Percentiles rank a stretch among this genome's conserved stretches.
phyloP scores from a whole-genome alignment of 2,888 invertebrate species.

The Cosmia pyralina region DNA sequence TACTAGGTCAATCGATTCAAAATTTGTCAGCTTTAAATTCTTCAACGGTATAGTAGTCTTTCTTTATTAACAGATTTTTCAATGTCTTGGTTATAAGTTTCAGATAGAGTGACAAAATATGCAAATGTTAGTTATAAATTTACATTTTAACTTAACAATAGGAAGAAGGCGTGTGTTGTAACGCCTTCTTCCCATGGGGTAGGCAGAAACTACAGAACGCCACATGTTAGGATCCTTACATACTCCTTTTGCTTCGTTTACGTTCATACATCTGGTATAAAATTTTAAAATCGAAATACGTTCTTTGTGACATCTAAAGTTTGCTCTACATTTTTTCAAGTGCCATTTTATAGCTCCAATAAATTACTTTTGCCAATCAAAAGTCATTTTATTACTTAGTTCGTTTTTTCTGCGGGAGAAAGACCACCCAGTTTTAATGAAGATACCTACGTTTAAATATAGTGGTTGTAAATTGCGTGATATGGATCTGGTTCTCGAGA shows the following conservation, averaged over 20 bases:
- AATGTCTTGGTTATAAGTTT: no score
- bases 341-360: conserved; percentile 7
- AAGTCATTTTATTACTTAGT: conserved; percentile 12
- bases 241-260: no score
- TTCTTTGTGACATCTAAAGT: not conserved
- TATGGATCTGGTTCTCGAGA: conserved; percentile 65
- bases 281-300: not conserved
- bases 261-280: no score
- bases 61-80: no score
- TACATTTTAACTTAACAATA: not conserved
- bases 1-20: no score
- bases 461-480: conserved; percentile 61
- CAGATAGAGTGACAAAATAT: not conserved
- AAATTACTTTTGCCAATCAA: conserved; percentile 20
- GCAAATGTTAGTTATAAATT: not conserved
- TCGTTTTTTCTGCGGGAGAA: conserved; percentile 32
- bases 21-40: no score
- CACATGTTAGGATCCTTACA: no score
- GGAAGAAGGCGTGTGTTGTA: no score
- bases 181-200: no score
- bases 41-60: no score
- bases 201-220: no score
- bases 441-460: conserved; percentile 64
- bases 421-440: conserved; percentile 62
- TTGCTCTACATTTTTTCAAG: not conserved